phyloP scores from a whole-genome alignment of 2,797 vertebrate genomes.

The Glyptemys insculpta region DNA sequence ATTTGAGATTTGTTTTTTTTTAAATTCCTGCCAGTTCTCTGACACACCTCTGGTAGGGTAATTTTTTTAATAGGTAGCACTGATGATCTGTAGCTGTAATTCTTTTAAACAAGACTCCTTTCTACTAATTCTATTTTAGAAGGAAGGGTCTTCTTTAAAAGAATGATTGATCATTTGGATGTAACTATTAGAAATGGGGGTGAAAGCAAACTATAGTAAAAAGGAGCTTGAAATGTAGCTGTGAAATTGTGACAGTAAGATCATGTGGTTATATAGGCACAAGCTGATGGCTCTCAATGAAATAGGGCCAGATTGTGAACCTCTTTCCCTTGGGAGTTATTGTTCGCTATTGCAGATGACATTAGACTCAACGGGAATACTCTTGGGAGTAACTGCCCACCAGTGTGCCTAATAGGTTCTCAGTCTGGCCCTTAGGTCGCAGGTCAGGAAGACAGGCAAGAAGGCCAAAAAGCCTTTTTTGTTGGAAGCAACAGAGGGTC shows the following conservation, averaged over 20 bases:
- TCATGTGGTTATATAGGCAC: not conserved
- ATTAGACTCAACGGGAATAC: not conserved
- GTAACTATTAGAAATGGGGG: not conserved
- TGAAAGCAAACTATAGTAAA: not conserved
- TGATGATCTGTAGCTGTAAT: not conserved
- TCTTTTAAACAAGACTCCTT: conserved; percentile 15
- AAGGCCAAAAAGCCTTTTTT: not conserved
- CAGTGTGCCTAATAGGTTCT: not conserved
- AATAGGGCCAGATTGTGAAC: not conserved
- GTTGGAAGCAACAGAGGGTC: too few relatives aligned
- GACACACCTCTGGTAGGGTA: not conserved
- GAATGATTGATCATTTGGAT: not conserved
- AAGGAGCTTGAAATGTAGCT: not conserved
- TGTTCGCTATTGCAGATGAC: not conserved
- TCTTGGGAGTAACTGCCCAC: not conserved
- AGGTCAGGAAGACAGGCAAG: not conserved
- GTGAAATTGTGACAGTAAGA: not conserved
- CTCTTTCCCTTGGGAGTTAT: not conserved
- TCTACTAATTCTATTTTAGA: not conserved
- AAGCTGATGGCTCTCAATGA: not conserved
- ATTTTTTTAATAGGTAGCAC: not conserved
- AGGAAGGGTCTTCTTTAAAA: too few relatives aligned
- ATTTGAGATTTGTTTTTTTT: not conserved
- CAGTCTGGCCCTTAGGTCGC: not conserved
- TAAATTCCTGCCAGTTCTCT: not conserved